Evolutionary conservation across 2,113 vertebrate genomes (phyloP).

Genomic region (Gobius niger): DNA sequence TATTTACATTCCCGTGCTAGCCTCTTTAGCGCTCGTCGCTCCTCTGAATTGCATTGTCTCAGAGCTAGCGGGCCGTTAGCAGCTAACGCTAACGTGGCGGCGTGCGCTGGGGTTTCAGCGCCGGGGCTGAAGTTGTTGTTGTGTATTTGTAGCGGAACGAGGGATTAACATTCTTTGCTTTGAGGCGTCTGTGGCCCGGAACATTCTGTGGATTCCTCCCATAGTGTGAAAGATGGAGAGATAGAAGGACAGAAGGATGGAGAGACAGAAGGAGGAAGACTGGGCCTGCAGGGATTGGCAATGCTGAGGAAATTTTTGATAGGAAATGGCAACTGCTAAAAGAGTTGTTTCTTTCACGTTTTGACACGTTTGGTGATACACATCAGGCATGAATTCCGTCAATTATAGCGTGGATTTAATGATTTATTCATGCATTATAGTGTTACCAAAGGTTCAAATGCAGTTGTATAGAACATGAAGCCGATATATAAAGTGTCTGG

Average conservation of each 20-base stretch:
- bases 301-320: too few species aligned
- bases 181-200: conserved; percentile 46
- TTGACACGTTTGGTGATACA: too few species aligned
- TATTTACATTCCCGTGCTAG: not conserved
- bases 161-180: conserved; percentile 63
- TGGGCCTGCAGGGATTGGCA: too few species aligned
- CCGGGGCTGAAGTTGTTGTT: conserved; percentile 51
- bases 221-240: conserved; percentile 34
- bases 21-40: not conserved
- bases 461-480: too few species aligned
- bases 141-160: conserved; percentile 41
- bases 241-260: conserved; percentile 13
- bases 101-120: conserved; percentile 21
- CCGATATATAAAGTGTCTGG: too few species aligned
- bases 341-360: not conserved
- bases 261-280: conserved; percentile 34
- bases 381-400: too few species aligned
- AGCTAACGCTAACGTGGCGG: conserved; percentile 11
- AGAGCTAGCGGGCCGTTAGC: conserved; percentile 4
- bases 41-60: not conserved
- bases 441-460: too few species aligned
- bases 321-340: too few species aligned
- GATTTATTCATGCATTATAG: too few species aligned
- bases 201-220: conserved; percentile 70
- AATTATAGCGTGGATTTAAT: too few species aligned